These are phyloP conservation scores for Varanus komodoensis DNA, from an alignment of 2,113 vertebrate species.

Conservation along the genomic window DNA sequence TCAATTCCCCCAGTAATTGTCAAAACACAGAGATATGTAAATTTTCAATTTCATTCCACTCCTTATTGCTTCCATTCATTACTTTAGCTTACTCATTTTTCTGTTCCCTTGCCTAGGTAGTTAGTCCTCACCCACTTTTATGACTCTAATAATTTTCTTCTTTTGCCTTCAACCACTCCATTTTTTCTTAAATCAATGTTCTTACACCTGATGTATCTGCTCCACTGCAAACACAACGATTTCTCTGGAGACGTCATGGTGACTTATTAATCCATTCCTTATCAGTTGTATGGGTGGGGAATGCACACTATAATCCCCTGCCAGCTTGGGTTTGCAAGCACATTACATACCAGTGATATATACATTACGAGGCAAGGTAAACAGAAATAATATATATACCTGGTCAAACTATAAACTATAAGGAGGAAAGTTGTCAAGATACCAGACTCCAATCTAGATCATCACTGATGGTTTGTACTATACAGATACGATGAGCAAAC, in stretches of 20 bases:
- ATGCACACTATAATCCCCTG: constrained; percentile 42
- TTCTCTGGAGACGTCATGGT: constrained; percentile 26
- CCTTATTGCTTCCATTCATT: background rate
- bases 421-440: background rate
- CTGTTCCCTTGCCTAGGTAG: background rate
- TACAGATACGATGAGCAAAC: background rate
- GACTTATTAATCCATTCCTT: constrained; percentile 43
- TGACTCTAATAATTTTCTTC: background rate
- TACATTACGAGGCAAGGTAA: constrained; percentile 34
- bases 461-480: background rate
- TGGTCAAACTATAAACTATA: background rate
- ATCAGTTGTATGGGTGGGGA: background rate
- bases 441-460: background rate
- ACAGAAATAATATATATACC: background rate
- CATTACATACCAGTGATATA: constrained; percentile 30
- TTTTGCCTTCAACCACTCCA: background rate
- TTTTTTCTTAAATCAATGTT: background rate
- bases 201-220: constrained; percentile 16
- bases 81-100: constrained; percentile 6
- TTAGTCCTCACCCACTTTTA: background rate
- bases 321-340: constrained; percentile 28
- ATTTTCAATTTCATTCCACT: background rate
- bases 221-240: constrained; percentile 6
- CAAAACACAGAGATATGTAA: background rate
- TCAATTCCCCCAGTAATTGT: background rate